Percentiles rank a stretch among this genome's conserved stretches.
Evolutionary conservation across 2,113 vertebrate species (phyloP).

Genomic region (Monopterus albus): DNA sequence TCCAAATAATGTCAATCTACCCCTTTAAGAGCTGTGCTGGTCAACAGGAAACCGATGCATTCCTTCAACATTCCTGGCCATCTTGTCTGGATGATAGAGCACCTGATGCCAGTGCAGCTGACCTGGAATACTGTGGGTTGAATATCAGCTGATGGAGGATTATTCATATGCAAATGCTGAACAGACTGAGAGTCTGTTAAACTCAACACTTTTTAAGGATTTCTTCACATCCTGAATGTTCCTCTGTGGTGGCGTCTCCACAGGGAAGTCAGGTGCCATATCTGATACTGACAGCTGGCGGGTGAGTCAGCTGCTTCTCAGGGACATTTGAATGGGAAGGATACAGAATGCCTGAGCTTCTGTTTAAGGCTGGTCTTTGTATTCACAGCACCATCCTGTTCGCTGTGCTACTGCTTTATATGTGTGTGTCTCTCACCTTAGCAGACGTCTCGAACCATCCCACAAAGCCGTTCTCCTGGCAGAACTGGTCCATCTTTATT

Average conservation of each 20-base stretch:
- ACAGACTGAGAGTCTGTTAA: constrained; percentile 16
- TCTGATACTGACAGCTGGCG: constrained; percentile 13
- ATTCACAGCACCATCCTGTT: constrained; percentile 6
- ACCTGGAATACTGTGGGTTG: constrained; percentile 28
- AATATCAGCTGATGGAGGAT: constrained; percentile 9
- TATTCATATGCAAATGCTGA: constrained; percentile 36
- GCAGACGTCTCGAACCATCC: constrained; percentile 87
- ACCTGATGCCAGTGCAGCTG: constrained; percentile 42
- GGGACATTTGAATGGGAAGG: constrained; percentile 30
- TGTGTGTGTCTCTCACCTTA: constrained; percentile 77
- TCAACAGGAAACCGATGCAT: constrained; percentile 13
- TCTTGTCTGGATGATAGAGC: constrained; percentile 27
- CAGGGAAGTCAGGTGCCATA: constrained; percentile 29
- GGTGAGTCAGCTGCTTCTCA: constrained; percentile 33
- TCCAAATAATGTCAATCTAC: neutral
- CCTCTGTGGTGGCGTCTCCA: constrained; percentile 26
- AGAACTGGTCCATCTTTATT: constrained; percentile 85
- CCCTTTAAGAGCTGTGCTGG: neutral
- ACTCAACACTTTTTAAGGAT: constrained; percentile 27
- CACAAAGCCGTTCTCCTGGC: constrained; percentile 85
- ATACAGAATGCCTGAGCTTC: neutral
- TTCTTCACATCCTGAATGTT: constrained; percentile 33
- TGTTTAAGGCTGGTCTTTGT: constrained; percentile 1
- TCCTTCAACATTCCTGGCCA: constrained; percentile 23
- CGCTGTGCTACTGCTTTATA: neutral